Percentiles rank a stretch among this genome's conserved stretches.
Conservation (phyloP, 2,888 invertebrate genomes). For the Dryomyza anilis region DNA sequence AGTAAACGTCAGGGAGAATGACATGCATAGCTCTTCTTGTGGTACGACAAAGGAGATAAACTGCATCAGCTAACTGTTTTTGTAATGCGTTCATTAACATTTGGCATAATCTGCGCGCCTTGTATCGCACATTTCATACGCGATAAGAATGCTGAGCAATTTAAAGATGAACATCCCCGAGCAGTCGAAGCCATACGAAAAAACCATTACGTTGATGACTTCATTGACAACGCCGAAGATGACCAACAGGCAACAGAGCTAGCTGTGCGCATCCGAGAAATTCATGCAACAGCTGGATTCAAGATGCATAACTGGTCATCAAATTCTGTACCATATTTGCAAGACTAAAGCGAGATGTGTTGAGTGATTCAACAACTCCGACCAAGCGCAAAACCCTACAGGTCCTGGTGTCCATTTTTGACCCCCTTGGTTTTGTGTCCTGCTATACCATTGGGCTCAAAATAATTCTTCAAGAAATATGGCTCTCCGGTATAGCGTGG, state of each 20-base stretch:
- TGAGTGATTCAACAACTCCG: constrained; percentile 20
- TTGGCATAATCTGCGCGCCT: constrained; percentile 26
- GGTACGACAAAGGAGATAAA: constrained; percentile 24
- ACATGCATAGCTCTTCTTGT: constrained; percentile 32
- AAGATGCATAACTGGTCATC: constrained; percentile 24
- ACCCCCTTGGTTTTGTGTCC: constrained; percentile 32
- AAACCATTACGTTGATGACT: constrained; percentile 26
- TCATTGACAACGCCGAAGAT: constrained; percentile 20
- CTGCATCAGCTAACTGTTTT: constrained; percentile 13
- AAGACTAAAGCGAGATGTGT: constrained; percentile 28
- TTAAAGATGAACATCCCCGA: constrained; percentile 12
- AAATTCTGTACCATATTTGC: constrained; percentile 30
- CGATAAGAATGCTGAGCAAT: neutral
- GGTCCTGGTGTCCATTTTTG: constrained; percentile 34
- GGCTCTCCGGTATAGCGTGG: constrained; percentile 34
- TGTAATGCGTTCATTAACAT: constrained; percentile 26
- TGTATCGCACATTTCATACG: constrained; percentile 25
- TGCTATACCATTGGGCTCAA: constrained; percentile 32
- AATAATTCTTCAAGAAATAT: constrained; percentile 34
- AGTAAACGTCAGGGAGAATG: constrained; percentile 23
- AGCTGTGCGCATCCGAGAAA: constrained; percentile 11
- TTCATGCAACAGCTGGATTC: constrained; percentile 19
- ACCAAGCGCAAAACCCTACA: constrained; percentile 33
- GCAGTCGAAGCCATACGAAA: constrained; percentile 16
- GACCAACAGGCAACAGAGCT: constrained; percentile 19